A percentile compares a stretch with the other conserved stretches of the same genome.
Evolutionary conservation across 2,113 vertebrate genomes (phyloP).

Genomic region (human): GRCh38 chr11:103974001-103974500

Average conservation of each 20-base stretch:
- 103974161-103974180: background rate
- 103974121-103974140: background rate
- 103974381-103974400: fast-evolving
- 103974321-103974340: fast-evolving
- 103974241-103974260: background rate
- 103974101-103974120: background rate
- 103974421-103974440: background rate
- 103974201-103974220: background rate
- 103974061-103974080: background rate
- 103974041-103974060: background rate
- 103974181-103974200: background rate
- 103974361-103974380: fast-evolving
- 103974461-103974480: too few relatives aligned
- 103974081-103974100: too few relatives aligned
- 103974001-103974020: background rate
- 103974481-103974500: too few relatives aligned
- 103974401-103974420: background rate
- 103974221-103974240: background rate
- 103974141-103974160: background rate
- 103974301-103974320: fast-evolving
- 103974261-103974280: too few relatives aligned
- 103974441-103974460: background rate
- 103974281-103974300: background rate
- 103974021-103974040: background rate
- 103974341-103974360: fast-evolving